Evolutionary conservation across 2,113 vertebrate species (phyloP), one percentile per base, ranked within the genome.

Genomic region (Ovibos moschatus): DNA sequence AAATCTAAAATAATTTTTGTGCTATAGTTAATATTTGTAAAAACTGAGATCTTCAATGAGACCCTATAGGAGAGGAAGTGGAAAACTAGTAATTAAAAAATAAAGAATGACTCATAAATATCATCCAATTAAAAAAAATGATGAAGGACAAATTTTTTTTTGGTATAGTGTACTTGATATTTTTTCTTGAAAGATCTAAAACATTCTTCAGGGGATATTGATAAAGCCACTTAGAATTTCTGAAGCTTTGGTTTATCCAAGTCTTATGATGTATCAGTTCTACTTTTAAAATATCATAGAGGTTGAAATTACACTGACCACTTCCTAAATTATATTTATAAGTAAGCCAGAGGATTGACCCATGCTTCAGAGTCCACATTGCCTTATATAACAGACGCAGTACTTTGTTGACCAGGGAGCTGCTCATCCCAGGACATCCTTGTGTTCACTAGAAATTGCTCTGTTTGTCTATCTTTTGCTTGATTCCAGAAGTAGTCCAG

Each of bases 271-370:
- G 92, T 91, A 91, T 50, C 95, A 81, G 82, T 98, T 94, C 94
- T 87, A 94, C 64, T 93, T 50, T 92, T 95, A 76, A 58, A 94
- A 47, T 5, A 27, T 71, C 28, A 0, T 84, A 86, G 95, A 98
- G 83, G 96, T 95, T 96, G 9, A 12, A 89, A 95, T 97, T 95
- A 94, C 89, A 96, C 96, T 93, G 96, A 97, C 85, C 51, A 36
- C 95, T 98, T 94, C 89, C 95, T 95, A 85, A 92, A 87, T 91
- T n/a, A 78, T 91, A 53, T 78, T 78, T 0, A 0, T 89, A 86
- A 96, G 95, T 98, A 97, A 84, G 43, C 60, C 57, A 94, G 86
- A 84, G 92, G 27, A 60, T 40, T 71, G 90, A 84, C 74, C 95
- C 94, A 71, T 67, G 87, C 81, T 87, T 97, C 97, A 86, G 40